These are phyloP conservation scores for Falco columbarius DNA, from an alignment of 2,797 vertebrate species.

Conservation along the genomic window DNA sequence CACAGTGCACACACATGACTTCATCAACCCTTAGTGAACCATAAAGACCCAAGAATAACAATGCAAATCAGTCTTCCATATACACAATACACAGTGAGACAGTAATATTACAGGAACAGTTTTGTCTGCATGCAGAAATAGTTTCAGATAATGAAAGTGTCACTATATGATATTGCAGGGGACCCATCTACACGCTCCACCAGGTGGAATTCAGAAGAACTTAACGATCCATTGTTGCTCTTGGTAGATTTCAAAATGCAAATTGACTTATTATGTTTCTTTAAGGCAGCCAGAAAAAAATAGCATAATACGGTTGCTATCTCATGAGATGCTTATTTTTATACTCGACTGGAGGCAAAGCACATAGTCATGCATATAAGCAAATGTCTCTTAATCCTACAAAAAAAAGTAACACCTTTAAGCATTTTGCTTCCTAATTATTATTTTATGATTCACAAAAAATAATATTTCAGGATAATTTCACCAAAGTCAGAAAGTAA, in stretches of 20 bases:
- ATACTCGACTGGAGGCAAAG: constrained; percentile 10
- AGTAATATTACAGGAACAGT: constrained; percentile 40
- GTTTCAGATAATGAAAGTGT: constrained; percentile 71
- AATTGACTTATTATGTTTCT: constrained; percentile 66
- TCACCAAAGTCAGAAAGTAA: background rate
- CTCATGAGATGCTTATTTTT: constrained; percentile 41
- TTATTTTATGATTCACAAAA: background rate
- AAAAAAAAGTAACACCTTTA: background rate
- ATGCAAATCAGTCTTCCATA: constrained; percentile 55
- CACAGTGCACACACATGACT: background rate
- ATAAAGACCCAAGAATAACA: constrained; percentile 33
- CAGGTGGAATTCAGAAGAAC: constrained; percentile 64
- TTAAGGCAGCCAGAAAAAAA: background rate
- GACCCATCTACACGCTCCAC: constrained; percentile 20
- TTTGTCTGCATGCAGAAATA: constrained; percentile 62
- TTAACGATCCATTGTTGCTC: constrained; percentile 54
- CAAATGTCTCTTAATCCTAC: background rate
- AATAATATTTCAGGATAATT: background rate
- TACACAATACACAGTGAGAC: constrained; percentile 21
- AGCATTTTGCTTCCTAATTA: background rate
- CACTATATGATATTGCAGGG: constrained; percentile 61
- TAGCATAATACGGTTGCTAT: background rate
- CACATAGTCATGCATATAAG: background rate
- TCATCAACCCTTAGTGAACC: constrained; percentile 32
- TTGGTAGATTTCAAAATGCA: constrained; percentile 74